Evolutionary conservation across 2,888 invertebrate genomes (phyloP).

Genomic region (Chymomyza procnemis): DNA sequence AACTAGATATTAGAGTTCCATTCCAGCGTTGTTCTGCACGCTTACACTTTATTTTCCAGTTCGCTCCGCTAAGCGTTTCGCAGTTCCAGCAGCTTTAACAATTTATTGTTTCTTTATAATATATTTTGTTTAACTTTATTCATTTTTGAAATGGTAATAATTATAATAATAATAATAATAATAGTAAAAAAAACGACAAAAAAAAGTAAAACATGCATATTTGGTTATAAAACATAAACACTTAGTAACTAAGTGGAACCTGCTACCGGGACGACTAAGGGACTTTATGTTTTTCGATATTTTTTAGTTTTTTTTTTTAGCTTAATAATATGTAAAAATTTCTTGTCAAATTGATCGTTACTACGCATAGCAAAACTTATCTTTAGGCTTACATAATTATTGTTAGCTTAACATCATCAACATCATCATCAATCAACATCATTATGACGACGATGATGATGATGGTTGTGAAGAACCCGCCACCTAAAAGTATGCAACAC

Average conservation of each 20-base stretch:
- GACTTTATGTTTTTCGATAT: neutral
- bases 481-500: slow-evolving; percentile 39
- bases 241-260: slow-evolving; percentile 32
- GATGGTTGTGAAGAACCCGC: slow-evolving; percentile 17
- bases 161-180: slow-evolving; percentile 42
- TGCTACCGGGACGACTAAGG: neutral
- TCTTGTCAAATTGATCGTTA: slow-evolving; percentile 35
- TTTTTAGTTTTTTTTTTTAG: slow-evolving; percentile 3
- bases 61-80: slow-evolving; percentile 46
- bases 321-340: slow-evolving; percentile 25
- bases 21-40: no score
- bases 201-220: slow-evolving; percentile 24
- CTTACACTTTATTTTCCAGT: neutral
- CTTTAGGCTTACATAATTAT: slow-evolving; percentile 11
- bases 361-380: slow-evolving; percentile 33
- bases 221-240: slow-evolving; percentile 35
- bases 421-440: no score
- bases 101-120: slow-evolving; percentile 19
- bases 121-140: slow-evolving; percentile 45
- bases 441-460: slow-evolving; percentile 10
- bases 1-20: no score
- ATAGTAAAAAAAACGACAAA: neutral
- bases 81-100: slow-evolving; percentile 23
- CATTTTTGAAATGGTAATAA: slow-evolving; percentile 53
- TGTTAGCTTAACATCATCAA: slow-evolving; percentile 11